A percentile compares a stretch with the other conserved stretches of the same genome.
These are phyloP conservation scores for Phasia obesa DNA, from an alignment of 2,888 invertebrate species.

Conservation along the genomic window DNA sequence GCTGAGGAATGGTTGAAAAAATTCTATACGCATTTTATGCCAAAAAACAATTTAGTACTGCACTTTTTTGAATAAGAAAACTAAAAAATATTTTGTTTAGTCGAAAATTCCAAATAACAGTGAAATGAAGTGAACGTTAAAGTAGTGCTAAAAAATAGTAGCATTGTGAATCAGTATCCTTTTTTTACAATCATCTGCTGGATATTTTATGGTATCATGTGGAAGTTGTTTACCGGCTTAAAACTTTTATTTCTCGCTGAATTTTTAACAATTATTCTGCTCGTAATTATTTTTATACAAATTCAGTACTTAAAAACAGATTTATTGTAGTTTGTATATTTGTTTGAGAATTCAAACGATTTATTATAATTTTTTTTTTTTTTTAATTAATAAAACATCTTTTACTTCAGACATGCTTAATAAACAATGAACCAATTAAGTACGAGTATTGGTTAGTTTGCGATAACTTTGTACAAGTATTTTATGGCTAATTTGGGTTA, in stretches of 20 bases:
- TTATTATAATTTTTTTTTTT: neutral
- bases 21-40: too few species aligned
- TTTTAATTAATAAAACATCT: slow-evolving; percentile 25
- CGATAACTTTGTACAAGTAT: slow-evolving; percentile 20
- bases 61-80: too few species aligned
- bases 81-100: too few species aligned
- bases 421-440: slow-evolving; percentile 54
- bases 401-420: slow-evolving; percentile 58
- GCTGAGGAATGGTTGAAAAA: too few species aligned
- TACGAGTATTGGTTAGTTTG: slow-evolving; percentile 42
- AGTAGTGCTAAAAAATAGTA: too few species aligned
- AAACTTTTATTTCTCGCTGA: neutral
- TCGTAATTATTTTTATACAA: neutral
- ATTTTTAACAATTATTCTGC: neutral
- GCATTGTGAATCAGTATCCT: too few species aligned
- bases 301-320: slow-evolving; percentile 9
- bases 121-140: too few species aligned
- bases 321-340: neutral
- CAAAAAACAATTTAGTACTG: too few species aligned
- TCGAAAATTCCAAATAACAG: too few species aligned
- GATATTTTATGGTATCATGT: too few species aligned
- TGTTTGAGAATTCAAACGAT: slow-evolving; percentile 17
- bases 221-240: too few species aligned
- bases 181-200: too few species aligned
- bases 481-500: slow-evolving; percentile 51